These are phyloP conservation scores for Oscheius sp. DNA, from an alignment of 2,888 invertebrate species.

Conservation along the genomic window DNA sequence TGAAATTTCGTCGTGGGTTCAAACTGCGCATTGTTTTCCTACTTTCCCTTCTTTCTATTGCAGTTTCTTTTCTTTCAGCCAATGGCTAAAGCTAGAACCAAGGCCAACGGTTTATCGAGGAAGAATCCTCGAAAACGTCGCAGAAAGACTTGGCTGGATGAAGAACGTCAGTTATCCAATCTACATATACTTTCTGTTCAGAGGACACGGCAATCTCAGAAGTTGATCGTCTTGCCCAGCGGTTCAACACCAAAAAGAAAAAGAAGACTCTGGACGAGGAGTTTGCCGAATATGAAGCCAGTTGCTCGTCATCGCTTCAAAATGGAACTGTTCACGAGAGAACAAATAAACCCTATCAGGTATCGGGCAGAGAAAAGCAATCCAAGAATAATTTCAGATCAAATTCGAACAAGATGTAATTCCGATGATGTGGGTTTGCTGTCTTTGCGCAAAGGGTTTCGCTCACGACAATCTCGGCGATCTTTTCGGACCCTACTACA, in stretches of 20 bases:
- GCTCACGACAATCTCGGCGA: slow-evolving; percentile 25
- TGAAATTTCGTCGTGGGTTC: no score
- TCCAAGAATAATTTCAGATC: neutral
- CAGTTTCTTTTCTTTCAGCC: neutral
- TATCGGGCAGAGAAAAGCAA: neutral
- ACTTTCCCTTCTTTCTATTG: neutral
- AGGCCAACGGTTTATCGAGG: neutral
- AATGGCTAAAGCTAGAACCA: slow-evolving; percentile 8
- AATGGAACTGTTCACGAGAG: slow-evolving; percentile 12
- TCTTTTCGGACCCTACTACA: slow-evolving; percentile 30
- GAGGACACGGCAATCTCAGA: slow-evolving; percentile 5
- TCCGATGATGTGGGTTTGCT: slow-evolving; percentile 22
- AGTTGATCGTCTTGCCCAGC: slow-evolving; percentile 4
- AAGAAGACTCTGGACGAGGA: slow-evolving; percentile 22
- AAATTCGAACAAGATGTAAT: slow-evolving; percentile 20
- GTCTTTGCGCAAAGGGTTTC: slow-evolving; percentile 18
- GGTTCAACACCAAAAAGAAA: slow-evolving; percentile 16
- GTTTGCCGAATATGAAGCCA: slow-evolving; percentile 20
- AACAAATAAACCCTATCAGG: slow-evolving; percentile 13
- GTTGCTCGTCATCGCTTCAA: slow-evolving; percentile 4
- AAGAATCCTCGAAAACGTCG: slow-evolving; percentile 9
- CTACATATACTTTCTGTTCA: neutral
- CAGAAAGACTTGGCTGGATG: slow-evolving; percentile 15
- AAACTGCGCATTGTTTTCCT: no score
- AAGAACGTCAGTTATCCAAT: slow-evolving; percentile 13